Conservation (phyloP, 2,888 invertebrate species). For the Melanostoma scalare region DNA sequence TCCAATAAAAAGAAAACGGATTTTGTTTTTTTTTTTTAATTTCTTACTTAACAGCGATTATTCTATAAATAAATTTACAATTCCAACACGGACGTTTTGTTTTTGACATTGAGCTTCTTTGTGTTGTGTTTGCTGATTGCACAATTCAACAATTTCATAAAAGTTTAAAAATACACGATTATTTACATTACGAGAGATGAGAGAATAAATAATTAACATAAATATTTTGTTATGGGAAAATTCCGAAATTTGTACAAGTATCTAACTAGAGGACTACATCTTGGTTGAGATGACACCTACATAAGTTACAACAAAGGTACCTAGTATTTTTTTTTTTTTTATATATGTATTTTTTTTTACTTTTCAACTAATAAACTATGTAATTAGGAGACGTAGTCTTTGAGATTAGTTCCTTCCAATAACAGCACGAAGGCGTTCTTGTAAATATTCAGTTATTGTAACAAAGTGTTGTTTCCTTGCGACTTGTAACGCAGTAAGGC, state of each 20-base stretch:
- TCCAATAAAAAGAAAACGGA: slow-evolving; percentile 7
- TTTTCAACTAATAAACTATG: background rate
- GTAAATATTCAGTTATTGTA: slow-evolving; percentile 81
- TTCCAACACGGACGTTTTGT: slow-evolving; percentile 40
- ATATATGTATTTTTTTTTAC: background rate
- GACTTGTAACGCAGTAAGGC: slow-evolving; percentile 86
- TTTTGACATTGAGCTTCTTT: slow-evolving; percentile 41
- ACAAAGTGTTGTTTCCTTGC: slow-evolving; percentile 83
- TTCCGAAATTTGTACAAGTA: slow-evolving; percentile 58
- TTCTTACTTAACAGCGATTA: slow-evolving; percentile 48
- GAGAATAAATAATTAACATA: slow-evolving; percentile 56
- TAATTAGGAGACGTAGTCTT: slow-evolving; percentile 13
- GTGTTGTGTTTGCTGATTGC: slow-evolving; percentile 49
- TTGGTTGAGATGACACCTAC: slow-evolving; percentile 7
- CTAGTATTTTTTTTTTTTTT: slow-evolving; percentile 35
- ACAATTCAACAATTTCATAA: slow-evolving; percentile 59
- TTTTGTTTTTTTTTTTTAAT: slow-evolving; percentile 36
- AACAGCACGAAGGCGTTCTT: slow-evolving; percentile 76
- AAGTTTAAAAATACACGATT: slow-evolving; percentile 28
- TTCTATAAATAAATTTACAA: slow-evolving; percentile 39
- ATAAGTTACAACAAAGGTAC: slow-evolving; percentile 61
- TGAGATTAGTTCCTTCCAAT: slow-evolving; percentile 49
- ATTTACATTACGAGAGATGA: slow-evolving; percentile 48
- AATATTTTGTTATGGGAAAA: slow-evolving; percentile 11
- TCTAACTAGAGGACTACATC: slow-evolving; percentile 12